Evolutionary conservation across 2,113 vertebrate genomes (phyloP).

Genomic region (Oostethus manadensis): DNA sequence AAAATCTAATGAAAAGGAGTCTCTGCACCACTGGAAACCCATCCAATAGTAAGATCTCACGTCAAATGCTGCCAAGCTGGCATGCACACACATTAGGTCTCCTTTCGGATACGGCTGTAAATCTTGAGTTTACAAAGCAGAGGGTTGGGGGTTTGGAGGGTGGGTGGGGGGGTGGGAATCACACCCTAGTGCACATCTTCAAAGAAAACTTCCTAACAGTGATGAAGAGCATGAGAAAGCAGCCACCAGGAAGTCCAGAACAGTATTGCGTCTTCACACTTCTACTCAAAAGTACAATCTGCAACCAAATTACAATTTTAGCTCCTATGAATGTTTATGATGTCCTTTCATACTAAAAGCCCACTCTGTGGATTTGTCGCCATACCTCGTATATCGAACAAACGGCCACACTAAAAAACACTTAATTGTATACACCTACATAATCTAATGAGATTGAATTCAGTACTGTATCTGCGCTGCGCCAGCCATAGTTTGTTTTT

Average conservation of each 20-base stretch:
- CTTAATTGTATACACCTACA: background rate
- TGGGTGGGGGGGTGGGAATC: background rate
- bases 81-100: conserved; percentile 32
- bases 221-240: conserved; percentile 42
- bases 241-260: conserved; percentile 11
- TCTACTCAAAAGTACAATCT: background rate
- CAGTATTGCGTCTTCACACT: conserved; percentile 11
- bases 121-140: conserved; percentile 41
- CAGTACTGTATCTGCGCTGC: background rate
- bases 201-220: conserved; percentile 50
- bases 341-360: no score
- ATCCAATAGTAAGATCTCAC: conserved; percentile 7
- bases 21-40: conserved; percentile 13
- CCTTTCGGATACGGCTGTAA: conserved; percentile 37
- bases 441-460: background rate
- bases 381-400: no score
- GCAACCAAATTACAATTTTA: background rate
- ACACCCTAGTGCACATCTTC: conserved; percentile 52
- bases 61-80: conserved; percentile 24
- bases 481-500: background rate
- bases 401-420: no score
- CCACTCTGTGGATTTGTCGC: background rate
- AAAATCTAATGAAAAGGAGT: conserved; percentile 15
- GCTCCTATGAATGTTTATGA: background rate
- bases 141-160: background rate